Evolutionary conservation across 2,113 vertebrate genomes (phyloP).

Genomic region (Semnornis frantzii): DNA sequence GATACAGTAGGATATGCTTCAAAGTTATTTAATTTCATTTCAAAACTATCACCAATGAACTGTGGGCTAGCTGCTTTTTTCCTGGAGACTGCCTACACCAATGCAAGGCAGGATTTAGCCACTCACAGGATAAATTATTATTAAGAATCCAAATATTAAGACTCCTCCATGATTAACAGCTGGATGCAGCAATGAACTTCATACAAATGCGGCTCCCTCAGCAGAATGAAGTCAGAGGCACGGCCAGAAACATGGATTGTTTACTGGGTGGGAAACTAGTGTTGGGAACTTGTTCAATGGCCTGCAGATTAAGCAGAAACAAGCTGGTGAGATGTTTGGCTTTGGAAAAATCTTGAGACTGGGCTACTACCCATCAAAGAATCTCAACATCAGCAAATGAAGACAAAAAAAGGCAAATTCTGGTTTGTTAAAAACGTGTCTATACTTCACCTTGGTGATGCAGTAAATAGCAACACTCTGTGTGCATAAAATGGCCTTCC

Average conservation of each 20-base stretch:
- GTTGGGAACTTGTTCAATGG: background rate
- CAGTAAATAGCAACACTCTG: constrained; percentile 95
- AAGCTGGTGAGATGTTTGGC: background rate
- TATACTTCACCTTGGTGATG: constrained; percentile 86
- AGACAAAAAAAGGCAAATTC: background rate
- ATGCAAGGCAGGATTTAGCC: background rate
- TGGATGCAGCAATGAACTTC: background rate
- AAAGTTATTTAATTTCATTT: background rate
- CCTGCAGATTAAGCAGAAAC: background rate
- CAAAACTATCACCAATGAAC: background rate
- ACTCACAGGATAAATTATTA: background rate
- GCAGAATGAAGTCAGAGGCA: background rate
- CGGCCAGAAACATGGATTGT: background rate
- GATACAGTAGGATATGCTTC: background rate
- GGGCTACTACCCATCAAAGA: background rate
- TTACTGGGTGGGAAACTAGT: background rate
- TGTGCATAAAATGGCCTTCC: constrained; percentile 97
- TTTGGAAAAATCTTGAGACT: background rate
- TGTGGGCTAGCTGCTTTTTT: background rate
- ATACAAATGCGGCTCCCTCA: background rate
- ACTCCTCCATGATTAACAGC: background rate
- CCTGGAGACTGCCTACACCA: background rate
- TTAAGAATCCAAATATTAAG: background rate
- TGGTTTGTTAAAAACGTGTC: background rate
- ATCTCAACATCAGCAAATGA: background rate